Conservation (phyloP, 1,140 invertebrate species). For the Paralvinella palmiformis region DNA sequence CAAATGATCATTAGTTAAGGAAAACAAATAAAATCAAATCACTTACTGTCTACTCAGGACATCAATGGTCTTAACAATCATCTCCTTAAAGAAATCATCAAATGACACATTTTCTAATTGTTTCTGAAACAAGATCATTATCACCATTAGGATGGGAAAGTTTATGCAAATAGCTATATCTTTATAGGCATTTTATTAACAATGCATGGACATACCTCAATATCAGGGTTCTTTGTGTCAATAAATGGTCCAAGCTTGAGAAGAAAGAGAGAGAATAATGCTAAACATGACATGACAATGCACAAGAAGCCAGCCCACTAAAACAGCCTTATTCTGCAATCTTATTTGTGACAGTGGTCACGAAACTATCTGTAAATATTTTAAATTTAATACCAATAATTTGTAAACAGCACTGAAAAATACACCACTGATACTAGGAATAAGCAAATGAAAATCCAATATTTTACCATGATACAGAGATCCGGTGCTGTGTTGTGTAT, state of each 20-base stretch:
- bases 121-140: not conserved
- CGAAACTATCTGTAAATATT: conserved; percentile 18
- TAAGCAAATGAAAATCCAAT: not conserved
- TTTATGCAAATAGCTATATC: not conserved
- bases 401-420: not conserved
- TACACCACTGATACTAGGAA: not conserved
- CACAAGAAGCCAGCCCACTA: too few relatives aligned
- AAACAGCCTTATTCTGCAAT: too few relatives aligned
- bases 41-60: too few relatives aligned
- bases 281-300: too few relatives aligned
- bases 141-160: not conserved
- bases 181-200: too few relatives aligned
- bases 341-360: too few relatives aligned
- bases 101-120: not conserved
- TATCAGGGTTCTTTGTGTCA: conserved; percentile 57
- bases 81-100: not conserved
- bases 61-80: too few relatives aligned
- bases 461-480: conserved; percentile 64
- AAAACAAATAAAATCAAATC: too few relatives aligned
- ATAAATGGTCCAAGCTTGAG: conserved; percentile 77
- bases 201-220: conserved; percentile 51
- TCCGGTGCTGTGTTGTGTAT: conserved; percentile 67
- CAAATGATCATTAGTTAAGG: too few relatives aligned
- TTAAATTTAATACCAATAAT: not conserved
- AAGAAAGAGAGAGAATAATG: too few relatives aligned